phyloP scores from a whole-genome alignment of 1,140 invertebrate genomes.

The Zaprionus ornatus region DNA sequence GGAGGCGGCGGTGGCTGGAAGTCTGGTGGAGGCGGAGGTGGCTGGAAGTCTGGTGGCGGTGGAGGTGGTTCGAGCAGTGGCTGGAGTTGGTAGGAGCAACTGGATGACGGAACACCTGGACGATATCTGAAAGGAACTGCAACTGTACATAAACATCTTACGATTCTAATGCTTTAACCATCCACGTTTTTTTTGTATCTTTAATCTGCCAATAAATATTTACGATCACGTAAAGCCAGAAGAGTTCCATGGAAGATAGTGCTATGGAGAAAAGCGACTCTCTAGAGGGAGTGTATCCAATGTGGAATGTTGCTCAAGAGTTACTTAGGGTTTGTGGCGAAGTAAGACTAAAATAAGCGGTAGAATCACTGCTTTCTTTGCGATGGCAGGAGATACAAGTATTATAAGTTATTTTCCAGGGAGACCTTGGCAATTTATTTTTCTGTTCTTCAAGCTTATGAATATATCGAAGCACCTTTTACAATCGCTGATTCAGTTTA shows the following conservation, averaged over 20 bases:
- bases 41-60: conserved; percentile 45
- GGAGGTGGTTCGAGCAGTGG: conserved; percentile 38
- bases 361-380: no score
- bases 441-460: no score
- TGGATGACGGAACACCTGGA: conserved; percentile 15
- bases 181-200: conserved; percentile 35
- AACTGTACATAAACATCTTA: conserved; percentile 58
- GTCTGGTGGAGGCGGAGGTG: conserved; percentile 26
- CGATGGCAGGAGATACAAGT: no score
- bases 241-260: background rate
- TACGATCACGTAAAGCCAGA: conserved; percentile 22
- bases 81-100: conserved; percentile 58
- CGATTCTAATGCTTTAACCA: conserved; percentile 32
- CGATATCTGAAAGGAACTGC: conserved; percentile 44
- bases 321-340: no score
- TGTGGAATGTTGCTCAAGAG: no score
- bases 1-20: conserved; percentile 27
- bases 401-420: no score
- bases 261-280: background rate
- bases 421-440: no score
- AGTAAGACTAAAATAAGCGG: no score
- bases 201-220: conserved; percentile 33
- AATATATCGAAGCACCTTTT: no score
- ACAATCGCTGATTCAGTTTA: no score
- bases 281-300: background rate